Conservation (phyloP, 2,888 invertebrate species). For the Drosophila emarginata region DNA sequence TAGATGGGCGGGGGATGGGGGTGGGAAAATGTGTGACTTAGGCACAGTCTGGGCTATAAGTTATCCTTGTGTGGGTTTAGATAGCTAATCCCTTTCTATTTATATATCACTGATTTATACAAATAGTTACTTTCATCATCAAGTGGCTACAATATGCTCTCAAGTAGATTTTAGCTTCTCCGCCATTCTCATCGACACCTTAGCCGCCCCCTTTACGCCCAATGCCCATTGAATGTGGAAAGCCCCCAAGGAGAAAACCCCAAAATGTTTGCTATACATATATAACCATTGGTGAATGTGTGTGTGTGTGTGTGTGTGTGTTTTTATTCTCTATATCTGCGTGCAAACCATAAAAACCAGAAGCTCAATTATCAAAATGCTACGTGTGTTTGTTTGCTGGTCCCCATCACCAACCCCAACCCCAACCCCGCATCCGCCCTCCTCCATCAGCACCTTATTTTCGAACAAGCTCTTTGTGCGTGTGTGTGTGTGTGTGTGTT, state of each 20-base stretch:
- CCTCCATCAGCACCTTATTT: background rate
- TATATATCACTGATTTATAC: slow-evolving; percentile 42
- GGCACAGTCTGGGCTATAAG: background rate
- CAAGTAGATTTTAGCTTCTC: slow-evolving; percentile 32
- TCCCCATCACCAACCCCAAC: slow-evolving; percentile 11
- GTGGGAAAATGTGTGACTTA: background rate
- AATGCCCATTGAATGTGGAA: slow-evolving; percentile 11
- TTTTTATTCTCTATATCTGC: slow-evolving; percentile 50
- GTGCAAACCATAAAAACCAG: slow-evolving; percentile 72
- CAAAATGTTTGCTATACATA: slow-evolving; percentile 19
- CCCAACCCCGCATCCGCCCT: background rate
- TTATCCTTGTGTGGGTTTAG: slow-evolving; percentile 5
- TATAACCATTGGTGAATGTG: slow-evolving; percentile 4
- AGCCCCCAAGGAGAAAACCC: slow-evolving; percentile 16
- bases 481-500: slow-evolving; percentile 4
- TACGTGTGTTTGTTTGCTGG: slow-evolving; percentile 58
- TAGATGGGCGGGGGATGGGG: too few species aligned
- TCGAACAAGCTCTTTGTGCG: background rate
- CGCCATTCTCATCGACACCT: background rate
- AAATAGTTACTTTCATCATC: slow-evolving; percentile 47
- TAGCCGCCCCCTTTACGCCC: background rate
- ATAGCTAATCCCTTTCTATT: slow-evolving; percentile 1
- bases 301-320: slow-evolving; percentile 11
- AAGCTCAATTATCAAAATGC: slow-evolving; percentile 76
- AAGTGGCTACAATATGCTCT: slow-evolving; percentile 31